These are phyloP conservation scores for Holothuria scabra DNA, from an alignment of 53 echinoderm and acorn worm species.

Conservation along the genomic window DNA sequence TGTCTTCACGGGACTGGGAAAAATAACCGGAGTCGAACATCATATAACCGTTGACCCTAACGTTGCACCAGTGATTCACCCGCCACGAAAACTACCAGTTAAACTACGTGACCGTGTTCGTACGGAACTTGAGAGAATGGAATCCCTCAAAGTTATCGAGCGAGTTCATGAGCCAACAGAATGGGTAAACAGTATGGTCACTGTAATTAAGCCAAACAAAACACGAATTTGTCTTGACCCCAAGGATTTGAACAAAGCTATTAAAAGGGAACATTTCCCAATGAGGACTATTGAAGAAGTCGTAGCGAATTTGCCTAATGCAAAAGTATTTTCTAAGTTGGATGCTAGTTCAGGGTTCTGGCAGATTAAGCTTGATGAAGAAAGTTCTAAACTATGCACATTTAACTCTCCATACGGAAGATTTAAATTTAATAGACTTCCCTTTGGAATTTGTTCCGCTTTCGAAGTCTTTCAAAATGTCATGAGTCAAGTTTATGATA, in stretches of 20 bases:
- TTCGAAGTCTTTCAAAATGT: too few species aligned
- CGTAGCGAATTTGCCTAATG: not conserved
- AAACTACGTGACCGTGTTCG: conserved; percentile 30
- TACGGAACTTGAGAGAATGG: conserved; percentile 52
- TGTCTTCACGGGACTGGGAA: not conserved
- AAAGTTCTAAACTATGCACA: conserved; percentile 13
- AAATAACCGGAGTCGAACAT: too few species aligned
- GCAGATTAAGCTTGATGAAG: too few species aligned
- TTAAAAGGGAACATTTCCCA: conserved; percentile 47
- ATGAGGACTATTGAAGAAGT: not conserved
- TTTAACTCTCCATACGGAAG: conserved; percentile 60
- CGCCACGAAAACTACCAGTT: conserved; percentile 60
- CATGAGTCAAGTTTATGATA: too few species aligned
- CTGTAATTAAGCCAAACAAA: too few species aligned
- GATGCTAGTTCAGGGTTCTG: not conserved
- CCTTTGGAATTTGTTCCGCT: too few species aligned
- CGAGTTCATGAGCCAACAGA: too few species aligned
- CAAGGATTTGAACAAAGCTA: too few species aligned
- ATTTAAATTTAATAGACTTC: too few species aligned
- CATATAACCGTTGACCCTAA: conserved; percentile 43
- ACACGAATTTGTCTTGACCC: too few species aligned
- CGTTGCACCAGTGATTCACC: too few species aligned
- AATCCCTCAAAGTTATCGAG: conserved; percentile 45
- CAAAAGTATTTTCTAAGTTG: conserved; percentile 12
- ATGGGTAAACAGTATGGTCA: too few species aligned